Evolutionary conservation across 2,113 vertebrate genomes (phyloP).

Genomic region (Ibidorhyncha struthersii): DNA sequence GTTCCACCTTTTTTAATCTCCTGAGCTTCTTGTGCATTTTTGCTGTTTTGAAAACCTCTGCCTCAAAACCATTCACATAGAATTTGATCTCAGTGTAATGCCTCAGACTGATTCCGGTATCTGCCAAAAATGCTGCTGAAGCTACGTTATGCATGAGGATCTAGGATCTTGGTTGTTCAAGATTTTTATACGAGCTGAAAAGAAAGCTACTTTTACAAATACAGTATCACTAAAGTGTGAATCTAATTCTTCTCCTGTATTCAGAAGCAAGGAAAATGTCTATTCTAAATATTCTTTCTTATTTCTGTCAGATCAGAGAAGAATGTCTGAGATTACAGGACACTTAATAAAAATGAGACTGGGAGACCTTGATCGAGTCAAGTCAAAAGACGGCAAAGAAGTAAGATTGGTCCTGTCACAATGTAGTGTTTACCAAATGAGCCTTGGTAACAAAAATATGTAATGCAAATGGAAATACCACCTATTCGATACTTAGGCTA

Average conservation of each 20-base stretch:
- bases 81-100: neutral
- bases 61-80: neutral
- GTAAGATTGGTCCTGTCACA: conserved; percentile 71
- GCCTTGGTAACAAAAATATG: neutral
- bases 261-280: neutral
- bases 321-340: conserved; percentile 93
- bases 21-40: neutral
- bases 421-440: neutral
- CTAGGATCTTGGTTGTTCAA: neutral
- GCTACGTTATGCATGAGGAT: neutral
- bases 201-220: neutral
- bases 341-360: conserved; percentile 93
- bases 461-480: neutral
- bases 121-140: neutral
- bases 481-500: neutral
- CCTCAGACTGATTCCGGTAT: neutral
- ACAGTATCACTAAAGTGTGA: neutral
- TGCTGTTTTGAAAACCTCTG: neutral
- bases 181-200: neutral
- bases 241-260: neutral
- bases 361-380: conserved; percentile 88
- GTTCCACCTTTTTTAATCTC: neutral
- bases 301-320: conserved; percentile 86
- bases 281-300: neutral
- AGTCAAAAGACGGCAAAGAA: conserved; percentile 90